Conservation (phyloP, 2,797 vertebrate species). For the Lepus townsendii region DNA sequence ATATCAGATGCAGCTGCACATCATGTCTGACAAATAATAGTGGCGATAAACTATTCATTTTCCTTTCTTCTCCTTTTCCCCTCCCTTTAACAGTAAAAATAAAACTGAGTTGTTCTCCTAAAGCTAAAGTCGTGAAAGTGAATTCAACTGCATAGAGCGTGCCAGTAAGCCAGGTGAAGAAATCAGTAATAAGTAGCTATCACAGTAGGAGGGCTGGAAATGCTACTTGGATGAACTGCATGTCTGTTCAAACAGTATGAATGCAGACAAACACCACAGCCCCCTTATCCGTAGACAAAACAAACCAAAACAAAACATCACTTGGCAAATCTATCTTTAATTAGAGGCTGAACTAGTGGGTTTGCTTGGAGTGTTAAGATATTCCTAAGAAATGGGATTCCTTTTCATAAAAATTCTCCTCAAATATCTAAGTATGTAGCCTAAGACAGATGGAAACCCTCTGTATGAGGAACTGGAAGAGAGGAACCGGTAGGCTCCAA, state of each 20-base stretch:
- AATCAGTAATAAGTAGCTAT: constrained; percentile 12
- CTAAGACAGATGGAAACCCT: background rate
- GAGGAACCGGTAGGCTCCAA: no score
- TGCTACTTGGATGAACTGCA: background rate
- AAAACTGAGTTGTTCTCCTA: background rate
- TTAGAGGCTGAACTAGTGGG: constrained; percentile 6
- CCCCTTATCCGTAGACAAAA: background rate
- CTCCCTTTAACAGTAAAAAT: constrained; percentile 46
- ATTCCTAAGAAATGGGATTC: constrained; percentile 17
- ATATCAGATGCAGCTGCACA: constrained; percentile 31
- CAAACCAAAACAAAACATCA: constrained; percentile 4
- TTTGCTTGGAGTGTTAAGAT: constrained; percentile 42
- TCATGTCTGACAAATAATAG: constrained; percentile 30
- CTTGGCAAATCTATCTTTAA: background rate
- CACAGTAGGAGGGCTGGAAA: background rate
- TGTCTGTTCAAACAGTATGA: constrained; percentile 10
- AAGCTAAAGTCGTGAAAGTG: constrained; percentile 44
- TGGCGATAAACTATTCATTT: constrained; percentile 48
- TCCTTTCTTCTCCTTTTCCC: background rate
- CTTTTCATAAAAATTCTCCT: background rate
- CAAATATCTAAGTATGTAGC: background rate
- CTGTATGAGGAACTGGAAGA: no score
- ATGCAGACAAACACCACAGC: background rate
- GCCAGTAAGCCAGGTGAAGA: background rate
- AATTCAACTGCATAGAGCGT: background rate